Base-by-base conservation (phyloP, 2,797 vertebrate genomes). In the Smutsia gigantea region DNA sequence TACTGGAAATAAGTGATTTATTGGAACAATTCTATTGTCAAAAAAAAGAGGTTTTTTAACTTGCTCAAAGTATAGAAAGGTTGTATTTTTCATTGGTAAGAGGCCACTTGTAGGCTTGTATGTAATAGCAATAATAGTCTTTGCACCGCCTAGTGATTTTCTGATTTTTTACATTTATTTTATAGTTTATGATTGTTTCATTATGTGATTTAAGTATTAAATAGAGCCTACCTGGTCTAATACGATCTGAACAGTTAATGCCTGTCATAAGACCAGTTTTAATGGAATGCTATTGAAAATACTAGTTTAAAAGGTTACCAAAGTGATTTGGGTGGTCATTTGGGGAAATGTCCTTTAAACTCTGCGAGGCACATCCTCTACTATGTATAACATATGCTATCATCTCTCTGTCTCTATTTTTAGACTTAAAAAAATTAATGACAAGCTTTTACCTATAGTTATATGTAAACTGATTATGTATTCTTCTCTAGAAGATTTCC, bases 51-150 rank as follows among this genome's bases (percentile, higher is more conserved):
- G 27, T 75, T 85, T 63, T 61, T 93, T 68, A 69, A 25, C 66
- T 90, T 95, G 71, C 77, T 39, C 37, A 88, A 55, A 64, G 17
- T n/a, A 55, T n/a, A 92, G 77, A 63, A 92, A 97, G 51, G 82
- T 87, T 46, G 46, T 46, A 61, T 46, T 74, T 82, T 90, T 94
- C 81, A 39, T 27, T 25, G 69, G 84, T 31, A 82, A 78, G 55
- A 87, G 15, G 83, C 53, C 68, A 74, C 93, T 89, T 95, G 63
- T 77, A 86, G 88, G 88, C 78, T 72, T 96, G 51, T 94, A 90
- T 69, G 17, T 93, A 79, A 86, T 11, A 94, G 88, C 68, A 81
- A 31, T 87, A 94, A 97, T 97, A 97, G 57, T 69, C 66, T 97
- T 92, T 96, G 63, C 59, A 68, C 51, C 86, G 93, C 77, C 57